Conservation (phyloP, 2,888 invertebrate species). For the Tetragonula carbonaria region DNA sequence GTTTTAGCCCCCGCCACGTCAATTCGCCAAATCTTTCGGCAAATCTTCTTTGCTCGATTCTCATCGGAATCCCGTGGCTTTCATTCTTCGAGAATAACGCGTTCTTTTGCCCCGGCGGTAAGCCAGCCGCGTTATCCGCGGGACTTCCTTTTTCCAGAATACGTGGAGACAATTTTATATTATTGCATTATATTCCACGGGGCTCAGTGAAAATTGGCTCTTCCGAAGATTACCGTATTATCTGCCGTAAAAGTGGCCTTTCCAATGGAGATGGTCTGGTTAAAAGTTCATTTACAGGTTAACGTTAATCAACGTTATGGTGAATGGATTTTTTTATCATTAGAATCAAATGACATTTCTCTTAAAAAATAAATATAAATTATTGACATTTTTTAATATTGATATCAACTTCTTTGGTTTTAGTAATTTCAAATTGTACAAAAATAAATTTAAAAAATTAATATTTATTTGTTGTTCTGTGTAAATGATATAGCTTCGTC, state of each 20-base stretch:
- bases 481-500: no score
- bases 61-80: constrained; percentile 61
- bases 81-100: constrained; percentile 66
- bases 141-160: constrained; percentile 60
- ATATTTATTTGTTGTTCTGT: no score
- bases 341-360: not conserved
- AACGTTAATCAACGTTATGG: not conserved
- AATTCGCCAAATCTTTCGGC: constrained; percentile 67
- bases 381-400: not conserved
- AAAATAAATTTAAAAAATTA: no score
- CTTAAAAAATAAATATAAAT: not conserved
- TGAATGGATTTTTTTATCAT: not conserved
- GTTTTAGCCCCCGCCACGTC: constrained; percentile 32
- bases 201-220: constrained; percentile 61
- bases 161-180: constrained; percentile 67
- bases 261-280: constrained; percentile 9
- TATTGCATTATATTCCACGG: constrained; percentile 65
- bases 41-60: constrained; percentile 68
- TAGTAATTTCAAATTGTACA: no score
- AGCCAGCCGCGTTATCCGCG: constrained; percentile 63
- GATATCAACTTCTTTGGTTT: no score
- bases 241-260: constrained; percentile 49
- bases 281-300: not conserved
- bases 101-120: constrained; percentile 55
- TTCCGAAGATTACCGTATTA: constrained; percentile 65